Evolutionary conservation across 2,888 invertebrate species (phyloP), one percentile per base, ranked within the genome.

Genomic region (Andrena hattorfiana): DNA sequence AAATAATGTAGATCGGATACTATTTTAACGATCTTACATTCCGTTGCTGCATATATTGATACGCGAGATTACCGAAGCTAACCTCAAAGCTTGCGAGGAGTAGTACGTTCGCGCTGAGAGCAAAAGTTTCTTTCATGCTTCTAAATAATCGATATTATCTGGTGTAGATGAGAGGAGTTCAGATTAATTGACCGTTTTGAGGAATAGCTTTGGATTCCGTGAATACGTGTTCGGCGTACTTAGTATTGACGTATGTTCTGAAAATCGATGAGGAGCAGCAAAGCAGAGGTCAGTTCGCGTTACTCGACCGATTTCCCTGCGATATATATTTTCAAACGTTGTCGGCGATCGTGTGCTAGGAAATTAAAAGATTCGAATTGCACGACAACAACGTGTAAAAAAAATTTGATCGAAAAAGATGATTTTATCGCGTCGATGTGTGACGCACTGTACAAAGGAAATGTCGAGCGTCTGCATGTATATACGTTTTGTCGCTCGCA

Each of bases 241-340:
- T 70, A 26, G 72, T 81, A 83, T 83, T 83, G 77, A 83, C 77
- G 82, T 73, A 66, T 30, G 20, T 71, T 80, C 69, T 70, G 69
- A 83, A 83, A 83, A 80, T 82, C 83, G 77, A 83, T 82, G 75
- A 51, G 70, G 16, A 79, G 70, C 56, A 54, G 60, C 30, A 68
- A 75, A 81, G 70, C 51, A 70, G 73, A 71, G 77, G 77, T 82
- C 82, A 74, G 77, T 83, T 64, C 51, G 13, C 35, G 69, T 74
- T 82, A 59, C 70, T 59, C 83, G 68, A 56, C 54, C 73, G 67
- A 81, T 83, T 75, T 82, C 70, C 32, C 35, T 67, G 23, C 35
- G 13, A 62, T 54, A 70, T 71, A 67, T 68, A 79, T 79, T 63
- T 68, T 16, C 20, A 49, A 66, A 6, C 2, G 23, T 8, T 51